These are phyloP conservation scores for Melanchra persicariae DNA, from an alignment of 2,888 invertebrate genomes.

Conservation along the genomic window DNA sequence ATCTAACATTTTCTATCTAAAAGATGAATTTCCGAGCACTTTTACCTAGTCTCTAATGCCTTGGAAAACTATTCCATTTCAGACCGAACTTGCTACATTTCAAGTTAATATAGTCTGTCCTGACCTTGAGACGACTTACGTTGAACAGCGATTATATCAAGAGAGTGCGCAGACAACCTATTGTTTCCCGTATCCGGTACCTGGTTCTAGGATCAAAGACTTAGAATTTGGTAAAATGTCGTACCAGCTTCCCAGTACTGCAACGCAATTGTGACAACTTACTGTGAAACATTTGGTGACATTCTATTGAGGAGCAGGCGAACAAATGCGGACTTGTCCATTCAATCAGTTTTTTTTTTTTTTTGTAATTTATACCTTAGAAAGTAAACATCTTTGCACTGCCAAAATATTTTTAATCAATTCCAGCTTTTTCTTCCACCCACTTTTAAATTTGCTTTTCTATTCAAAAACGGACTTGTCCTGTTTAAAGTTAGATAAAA, in stretches of 20 bases:
- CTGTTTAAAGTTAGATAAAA: too few relatives aligned
- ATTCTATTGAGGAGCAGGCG: too few relatives aligned
- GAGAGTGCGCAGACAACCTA: background rate
- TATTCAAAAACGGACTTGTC: too few relatives aligned
- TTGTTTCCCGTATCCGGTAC: too few relatives aligned
- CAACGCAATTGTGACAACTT: background rate
- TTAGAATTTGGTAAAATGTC: background rate
- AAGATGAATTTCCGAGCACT: background rate
- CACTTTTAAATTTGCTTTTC: too few relatives aligned
- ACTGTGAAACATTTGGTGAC: background rate
- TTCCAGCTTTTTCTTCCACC: too few relatives aligned
- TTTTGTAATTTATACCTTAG: too few relatives aligned
- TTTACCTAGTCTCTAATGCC: slow-evolving; percentile 6
- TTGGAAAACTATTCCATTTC: background rate
- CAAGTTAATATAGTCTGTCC: background rate
- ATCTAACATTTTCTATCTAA: slow-evolving; percentile 1
- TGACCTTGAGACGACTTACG: background rate
- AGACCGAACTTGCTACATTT: slow-evolving; percentile 8
- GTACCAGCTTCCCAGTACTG: background rate
- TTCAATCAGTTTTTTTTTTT: too few relatives aligned
- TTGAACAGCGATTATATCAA: background rate
- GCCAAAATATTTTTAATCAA: too few relatives aligned
- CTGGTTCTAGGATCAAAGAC: too few relatives aligned
- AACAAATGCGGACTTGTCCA: too few relatives aligned
- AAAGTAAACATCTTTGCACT: too few relatives aligned